phyloP scores from a whole-genome alignment of 92 coral and sea anemone genomes.

The Chrysogorgia sp. region DNA sequence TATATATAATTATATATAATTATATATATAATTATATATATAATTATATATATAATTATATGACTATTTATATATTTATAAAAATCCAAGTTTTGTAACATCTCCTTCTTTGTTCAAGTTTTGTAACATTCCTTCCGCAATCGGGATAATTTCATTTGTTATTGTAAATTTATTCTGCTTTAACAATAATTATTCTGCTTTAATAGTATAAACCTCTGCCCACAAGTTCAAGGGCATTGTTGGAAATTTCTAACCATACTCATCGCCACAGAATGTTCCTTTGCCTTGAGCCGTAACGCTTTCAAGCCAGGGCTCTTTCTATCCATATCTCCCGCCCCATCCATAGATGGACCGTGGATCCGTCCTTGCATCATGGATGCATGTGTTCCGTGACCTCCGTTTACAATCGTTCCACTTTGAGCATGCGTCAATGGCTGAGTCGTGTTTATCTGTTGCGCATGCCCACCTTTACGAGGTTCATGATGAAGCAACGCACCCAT shows the following conservation, averaged over 20 bases:
- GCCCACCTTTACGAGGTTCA: constrained; percentile 51
- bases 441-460: constrained; percentile 70
- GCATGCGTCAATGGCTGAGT: constrained; percentile 64
- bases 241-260: constrained; percentile 76
- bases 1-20: too few species aligned
- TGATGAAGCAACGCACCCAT: constrained; percentile 57
- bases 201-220: too few species aligned
- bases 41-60: too few species aligned
- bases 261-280: constrained; percentile 97
- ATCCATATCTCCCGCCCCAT: constrained; percentile 69
- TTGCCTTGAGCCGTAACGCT: constrained; percentile 87
- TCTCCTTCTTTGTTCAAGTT: too few species aligned
- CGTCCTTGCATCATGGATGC: constrained; percentile 76
- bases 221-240: constrained; percentile 12
- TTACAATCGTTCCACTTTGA: constrained; percentile 64
- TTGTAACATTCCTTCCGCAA: too few species aligned
- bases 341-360: constrained; percentile 62
- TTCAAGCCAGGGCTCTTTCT: constrained; percentile 92
- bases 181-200: too few species aligned
- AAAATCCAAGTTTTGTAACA: too few species aligned
- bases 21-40: too few species aligned
- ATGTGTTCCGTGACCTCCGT: constrained; percentile 82
- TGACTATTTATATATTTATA: too few species aligned
- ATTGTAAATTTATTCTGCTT: too few species aligned
- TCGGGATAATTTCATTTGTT: too few species aligned